Evolutionary conservation across 2,888 invertebrate species (phyloP).

Genomic region (Priocnemis perturbator): DNA sequence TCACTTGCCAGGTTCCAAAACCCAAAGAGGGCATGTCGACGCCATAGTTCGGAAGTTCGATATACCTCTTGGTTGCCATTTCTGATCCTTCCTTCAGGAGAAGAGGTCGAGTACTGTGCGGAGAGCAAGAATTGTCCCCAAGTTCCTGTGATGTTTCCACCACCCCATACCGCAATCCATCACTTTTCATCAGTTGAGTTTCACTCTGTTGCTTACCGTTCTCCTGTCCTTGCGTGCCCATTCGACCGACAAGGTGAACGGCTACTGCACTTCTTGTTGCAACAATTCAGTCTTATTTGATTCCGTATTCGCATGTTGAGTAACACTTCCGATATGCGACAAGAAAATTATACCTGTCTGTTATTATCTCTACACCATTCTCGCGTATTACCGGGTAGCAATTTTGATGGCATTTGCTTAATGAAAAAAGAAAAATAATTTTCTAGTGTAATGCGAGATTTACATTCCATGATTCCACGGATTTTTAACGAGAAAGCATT

Average conservation of each 20-base stretch:
- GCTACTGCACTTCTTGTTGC: neutral
- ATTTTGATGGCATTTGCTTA: no score
- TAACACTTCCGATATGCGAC: no score
- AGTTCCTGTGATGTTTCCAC: no score
- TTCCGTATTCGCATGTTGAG: no score
- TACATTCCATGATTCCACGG: no score
- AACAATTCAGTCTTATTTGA: neutral
- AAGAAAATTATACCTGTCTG: no score
- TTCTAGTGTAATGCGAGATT: no score
- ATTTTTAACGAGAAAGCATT: no score
- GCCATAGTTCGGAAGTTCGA: constrained; percentile 67
- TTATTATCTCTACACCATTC: no score
- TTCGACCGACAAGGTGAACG: neutral
- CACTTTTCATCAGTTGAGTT: neutral
- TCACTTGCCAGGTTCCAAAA: constrained; percentile 89
- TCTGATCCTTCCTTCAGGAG: constrained; percentile 52
- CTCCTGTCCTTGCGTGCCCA: constrained; percentile 3
- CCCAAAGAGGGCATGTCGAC: constrained; percentile 84
- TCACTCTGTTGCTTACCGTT: constrained; percentile 2
- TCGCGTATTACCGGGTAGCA: no score
- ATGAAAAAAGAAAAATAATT: no score
- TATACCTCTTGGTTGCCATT: constrained; percentile 64
- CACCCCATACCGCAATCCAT: neutral
- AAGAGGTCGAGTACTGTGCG: neutral
- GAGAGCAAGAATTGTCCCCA: neutral